These are phyloP conservation scores for Gallirallus australis DNA, from an alignment of 2,797 vertebrate species.

Conservation along the genomic window DNA sequence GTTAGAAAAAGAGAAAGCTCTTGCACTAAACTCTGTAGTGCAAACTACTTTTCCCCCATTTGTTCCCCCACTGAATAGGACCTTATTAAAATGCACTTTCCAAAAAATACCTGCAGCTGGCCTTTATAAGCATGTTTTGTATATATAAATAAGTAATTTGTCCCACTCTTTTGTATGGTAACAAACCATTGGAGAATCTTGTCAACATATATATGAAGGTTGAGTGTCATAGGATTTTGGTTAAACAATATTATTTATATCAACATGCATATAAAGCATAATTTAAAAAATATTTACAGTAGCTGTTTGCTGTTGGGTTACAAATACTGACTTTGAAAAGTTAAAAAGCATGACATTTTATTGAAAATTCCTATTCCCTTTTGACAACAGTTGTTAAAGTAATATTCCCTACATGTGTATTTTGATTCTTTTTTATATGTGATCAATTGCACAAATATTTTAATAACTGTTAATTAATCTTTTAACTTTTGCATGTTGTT, in stretches of 20 bases:
- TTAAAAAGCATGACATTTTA: background rate
- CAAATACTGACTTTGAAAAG: background rate
- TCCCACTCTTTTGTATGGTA: conserved; percentile 83
- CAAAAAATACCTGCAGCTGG: conserved; percentile 87
- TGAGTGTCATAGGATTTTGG: conserved; percentile 66
- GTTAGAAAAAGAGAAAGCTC: conserved; percentile 81
- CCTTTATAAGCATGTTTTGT: conserved; percentile 84
- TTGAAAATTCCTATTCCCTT: background rate
- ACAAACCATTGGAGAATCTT: conserved; percentile 79
- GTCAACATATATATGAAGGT: conserved; percentile 77
- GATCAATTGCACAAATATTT: background rate
- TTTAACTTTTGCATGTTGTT: background rate
- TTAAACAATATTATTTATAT: conserved; percentile 62
- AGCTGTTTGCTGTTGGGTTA: conserved; percentile 8
- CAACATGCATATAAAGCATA: conserved; percentile 42
- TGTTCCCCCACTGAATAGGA: conserved; percentile 82
- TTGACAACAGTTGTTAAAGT: background rate
- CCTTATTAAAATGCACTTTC: conserved; percentile 88
- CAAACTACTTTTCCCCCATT: conserved; percentile 82
- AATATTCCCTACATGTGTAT: background rate
- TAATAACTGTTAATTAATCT: background rate
- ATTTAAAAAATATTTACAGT: conserved; percentile 44
- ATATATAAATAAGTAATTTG: conserved; percentile 89
- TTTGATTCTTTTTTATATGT: background rate
- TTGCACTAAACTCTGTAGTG: conserved; percentile 83